Evolutionary conservation across 2,797 vertebrate genomes (phyloP).

Genomic region (Morus bassanus): DNA sequence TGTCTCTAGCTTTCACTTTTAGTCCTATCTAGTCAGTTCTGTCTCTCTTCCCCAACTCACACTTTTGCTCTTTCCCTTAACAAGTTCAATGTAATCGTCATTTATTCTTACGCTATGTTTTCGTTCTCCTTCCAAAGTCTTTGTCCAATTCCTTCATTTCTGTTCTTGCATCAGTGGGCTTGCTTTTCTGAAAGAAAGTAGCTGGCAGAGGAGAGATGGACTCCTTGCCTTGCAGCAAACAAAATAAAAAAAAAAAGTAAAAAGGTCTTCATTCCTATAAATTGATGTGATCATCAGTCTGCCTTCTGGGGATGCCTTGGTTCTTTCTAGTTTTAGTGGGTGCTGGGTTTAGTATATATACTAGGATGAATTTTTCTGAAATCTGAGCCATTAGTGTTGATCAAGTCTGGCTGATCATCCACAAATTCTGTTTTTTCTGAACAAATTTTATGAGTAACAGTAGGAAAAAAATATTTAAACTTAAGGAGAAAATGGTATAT

Average conservation of each 20-base stretch:
- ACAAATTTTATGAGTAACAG: not conserved
- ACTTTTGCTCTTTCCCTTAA: not conserved
- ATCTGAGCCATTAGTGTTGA: not conserved
- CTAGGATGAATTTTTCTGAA: not conserved
- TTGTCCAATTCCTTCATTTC: not conserved
- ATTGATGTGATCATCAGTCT: not conserved
- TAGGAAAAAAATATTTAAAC: not conserved
- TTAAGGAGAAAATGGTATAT: not conserved
- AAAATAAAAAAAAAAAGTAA: not conserved
- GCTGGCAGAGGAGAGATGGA: not conserved
- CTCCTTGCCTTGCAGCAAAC: not conserved
- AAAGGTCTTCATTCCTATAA: not conserved
- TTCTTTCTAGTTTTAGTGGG: not conserved
- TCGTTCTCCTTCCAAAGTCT: not conserved
- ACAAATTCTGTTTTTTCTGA: not conserved
- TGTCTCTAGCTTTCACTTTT: not conserved
- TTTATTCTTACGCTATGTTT: not conserved
- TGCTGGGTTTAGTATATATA: not conserved
- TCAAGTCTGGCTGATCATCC: not conserved
- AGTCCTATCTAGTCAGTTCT: not conserved
- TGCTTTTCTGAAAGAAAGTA: not conserved
- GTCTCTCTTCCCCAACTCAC: not conserved
- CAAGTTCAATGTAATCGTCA: not conserved
- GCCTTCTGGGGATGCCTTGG: not conserved
- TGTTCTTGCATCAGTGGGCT: not conserved